Conservation (phyloP, 2,888 invertebrate genomes). For the Dimorphilus gyrociliatus region DNA sequence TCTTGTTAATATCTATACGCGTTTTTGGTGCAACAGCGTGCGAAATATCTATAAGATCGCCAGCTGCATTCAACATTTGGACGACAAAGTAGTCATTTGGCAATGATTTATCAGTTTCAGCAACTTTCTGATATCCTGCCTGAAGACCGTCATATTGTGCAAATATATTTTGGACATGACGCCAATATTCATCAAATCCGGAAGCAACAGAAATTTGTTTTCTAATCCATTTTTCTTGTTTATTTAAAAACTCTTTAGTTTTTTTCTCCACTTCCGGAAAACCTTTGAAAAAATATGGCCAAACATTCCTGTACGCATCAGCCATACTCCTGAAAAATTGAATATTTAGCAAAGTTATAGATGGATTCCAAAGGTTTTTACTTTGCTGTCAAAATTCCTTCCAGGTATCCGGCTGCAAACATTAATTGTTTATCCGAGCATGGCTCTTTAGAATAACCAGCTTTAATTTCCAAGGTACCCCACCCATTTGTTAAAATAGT, state of each 20-base stretch:
- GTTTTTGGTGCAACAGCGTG: conserved; percentile 14
- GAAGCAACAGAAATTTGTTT: conserved; percentile 13
- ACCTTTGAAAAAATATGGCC: too few relatives aligned
- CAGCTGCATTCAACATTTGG: conserved; percentile 24
- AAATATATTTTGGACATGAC: conserved; percentile 20
- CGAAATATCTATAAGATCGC: conserved; percentile 22
- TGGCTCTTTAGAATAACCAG: conserved; percentile 15
- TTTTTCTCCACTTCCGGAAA: conserved; percentile 3
- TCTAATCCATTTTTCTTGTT: conserved; percentile 21
- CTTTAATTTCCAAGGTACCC: conserved; percentile 25
- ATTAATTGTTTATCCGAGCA: conserved; percentile 16
- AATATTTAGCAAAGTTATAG: background rate
- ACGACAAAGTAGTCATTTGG: conserved; percentile 21
- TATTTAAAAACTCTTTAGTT: conserved; percentile 14
- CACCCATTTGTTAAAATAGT: conserved; percentile 23
- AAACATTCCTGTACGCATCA: conserved; percentile 22
- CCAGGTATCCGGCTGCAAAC: conserved; percentile 28
- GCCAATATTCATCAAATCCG: conserved; percentile 19
- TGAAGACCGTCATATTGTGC: conserved; percentile 26
- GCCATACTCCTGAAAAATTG: conserved; percentile 21
- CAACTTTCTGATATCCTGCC: conserved; percentile 18
- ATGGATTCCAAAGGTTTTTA: conserved; percentile 13
- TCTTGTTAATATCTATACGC: conserved; percentile 16
- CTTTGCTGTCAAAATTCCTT: conserved; percentile 25
- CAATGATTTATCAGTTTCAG: conserved; percentile 3